Evolutionary conservation across 2,888 invertebrate genomes (phyloP).

Genomic region (Diplazon laetatorius): DNA sequence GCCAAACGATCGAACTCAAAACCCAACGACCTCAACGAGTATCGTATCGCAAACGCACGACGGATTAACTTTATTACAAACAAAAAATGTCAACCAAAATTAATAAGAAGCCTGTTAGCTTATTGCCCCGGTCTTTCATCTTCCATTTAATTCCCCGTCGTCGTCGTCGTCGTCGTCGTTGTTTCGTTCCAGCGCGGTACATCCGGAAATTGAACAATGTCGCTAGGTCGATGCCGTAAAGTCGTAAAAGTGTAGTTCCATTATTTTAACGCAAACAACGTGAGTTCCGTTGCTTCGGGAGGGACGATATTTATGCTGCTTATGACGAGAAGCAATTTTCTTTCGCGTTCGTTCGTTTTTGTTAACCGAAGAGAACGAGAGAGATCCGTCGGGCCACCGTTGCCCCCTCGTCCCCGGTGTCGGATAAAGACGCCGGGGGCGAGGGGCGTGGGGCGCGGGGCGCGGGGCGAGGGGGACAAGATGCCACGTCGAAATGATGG

Average conservation of each 20-base stretch:
- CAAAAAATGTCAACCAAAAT: slow-evolving; percentile 5
- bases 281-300: slow-evolving; percentile 75
- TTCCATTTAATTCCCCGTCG: not conserved
- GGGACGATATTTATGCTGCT: slow-evolving; percentile 79
- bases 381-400: slow-evolving; percentile 19
- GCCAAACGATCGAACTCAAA: not conserved
- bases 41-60: slow-evolving; percentile 13
- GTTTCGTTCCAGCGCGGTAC: no score
- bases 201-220: slow-evolving; percentile 26
- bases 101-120: slow-evolving; percentile 27
- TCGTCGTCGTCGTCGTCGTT: slow-evolving; percentile 11
- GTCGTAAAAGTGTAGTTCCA: slow-evolving; percentile 48
- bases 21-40: slow-evolving; percentile 11
- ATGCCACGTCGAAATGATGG: slow-evolving; percentile 80
- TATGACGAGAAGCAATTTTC: slow-evolving; percentile 81
- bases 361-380: slow-evolving; percentile 20
- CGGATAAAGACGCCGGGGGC: slow-evolving; percentile 73
- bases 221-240: not conserved
- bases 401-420: not conserved
- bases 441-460: slow-evolving; percentile 47
- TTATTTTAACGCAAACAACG: slow-evolving; percentile 57
- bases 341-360: slow-evolving; percentile 71
- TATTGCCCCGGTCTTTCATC: not conserved
- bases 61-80: slow-evolving; percentile 25
- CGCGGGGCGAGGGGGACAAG: slow-evolving; percentile 68